phyloP scores from a whole-genome alignment of 2,888 invertebrate genomes.

The Achlya flavicornis region DNA sequence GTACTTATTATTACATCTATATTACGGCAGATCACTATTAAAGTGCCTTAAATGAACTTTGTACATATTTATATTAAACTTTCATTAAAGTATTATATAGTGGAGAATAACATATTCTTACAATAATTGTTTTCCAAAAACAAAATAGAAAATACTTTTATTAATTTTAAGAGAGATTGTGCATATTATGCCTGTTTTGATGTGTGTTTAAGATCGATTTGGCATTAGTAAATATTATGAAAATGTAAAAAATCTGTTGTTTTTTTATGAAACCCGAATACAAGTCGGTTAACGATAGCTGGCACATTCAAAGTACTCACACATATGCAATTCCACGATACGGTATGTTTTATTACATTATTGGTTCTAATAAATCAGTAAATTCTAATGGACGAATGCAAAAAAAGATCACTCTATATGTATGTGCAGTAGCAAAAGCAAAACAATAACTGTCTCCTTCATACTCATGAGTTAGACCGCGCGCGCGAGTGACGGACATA shows the following conservation, averaged over 20 bases:
- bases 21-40: constrained; percentile 68
- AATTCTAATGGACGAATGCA: no score
- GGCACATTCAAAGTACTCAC: no score
- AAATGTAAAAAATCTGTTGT: constrained; percentile 49
- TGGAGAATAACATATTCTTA: constrained; percentile 69
- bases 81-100: constrained; percentile 73
- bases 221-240: constrained; percentile 82
- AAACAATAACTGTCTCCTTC: no score
- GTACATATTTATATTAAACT: constrained; percentile 76
- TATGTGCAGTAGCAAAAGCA: no score
- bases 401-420: no score
- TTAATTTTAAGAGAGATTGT: constrained; percentile 79
- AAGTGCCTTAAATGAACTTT: constrained; percentile 78
- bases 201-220: constrained; percentile 83
- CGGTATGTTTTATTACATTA: no score
- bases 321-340: no score
- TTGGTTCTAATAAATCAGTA: no score
- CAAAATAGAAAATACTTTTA: constrained; percentile 72
- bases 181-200: constrained; percentile 84
- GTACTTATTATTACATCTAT: constrained; percentile 69
- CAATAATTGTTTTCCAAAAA: constrained; percentile 78
- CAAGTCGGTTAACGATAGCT: neutral
- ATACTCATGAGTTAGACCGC: no score
- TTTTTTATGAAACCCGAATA: constrained; percentile 32
- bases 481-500: no score